A percentile compares a stretch with the other conserved stretches of the same genome.
These are phyloP conservation scores for Magallana nippona DNA, from an alignment of 2,888 invertebrate genomes.

Conservation along the genomic window DNA sequence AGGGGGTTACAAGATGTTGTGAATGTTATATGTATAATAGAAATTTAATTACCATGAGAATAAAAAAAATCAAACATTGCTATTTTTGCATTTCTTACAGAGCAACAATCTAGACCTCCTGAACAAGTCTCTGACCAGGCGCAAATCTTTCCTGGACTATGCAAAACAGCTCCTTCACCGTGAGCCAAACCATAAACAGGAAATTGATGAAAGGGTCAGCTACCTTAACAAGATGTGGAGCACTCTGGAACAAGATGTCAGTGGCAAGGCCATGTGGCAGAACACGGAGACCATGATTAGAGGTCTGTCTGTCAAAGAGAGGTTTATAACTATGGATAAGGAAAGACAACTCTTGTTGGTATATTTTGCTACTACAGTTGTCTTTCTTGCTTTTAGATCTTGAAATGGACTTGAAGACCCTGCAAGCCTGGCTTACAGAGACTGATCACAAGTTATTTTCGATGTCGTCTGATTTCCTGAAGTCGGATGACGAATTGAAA, in stretches of 20 bases:
- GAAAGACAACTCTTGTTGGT: neutral
- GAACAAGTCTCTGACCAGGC: constrained; percentile 85
- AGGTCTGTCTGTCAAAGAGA: constrained; percentile 64
- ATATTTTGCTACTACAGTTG: neutral
- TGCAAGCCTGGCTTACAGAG: constrained; percentile 91
- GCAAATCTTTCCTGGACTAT: constrained; percentile 89
- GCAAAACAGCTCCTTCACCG: constrained; percentile 86
- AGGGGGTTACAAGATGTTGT: neutral
- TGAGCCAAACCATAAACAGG: constrained; percentile 84
- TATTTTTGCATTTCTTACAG: constrained; percentile 81
- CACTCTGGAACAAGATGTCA: constrained; percentile 86
- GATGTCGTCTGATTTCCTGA: constrained; percentile 85
- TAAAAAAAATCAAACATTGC: neutral
- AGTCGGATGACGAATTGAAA: constrained; percentile 86
- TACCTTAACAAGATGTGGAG: constrained; percentile 91
- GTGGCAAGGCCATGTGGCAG: constrained; percentile 80
- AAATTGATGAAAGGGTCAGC: constrained; percentile 87
- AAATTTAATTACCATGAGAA: neutral
- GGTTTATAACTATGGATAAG: neutral
- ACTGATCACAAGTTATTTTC: constrained; percentile 91
- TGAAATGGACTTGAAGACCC: constrained; percentile 87
- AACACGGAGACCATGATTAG: constrained; percentile 73
- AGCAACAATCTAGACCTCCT: constrained; percentile 88
- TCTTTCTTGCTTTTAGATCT: constrained; percentile 83
- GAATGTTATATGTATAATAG: too few relatives aligned